Conservation (phyloP, 2,888 invertebrate genomes). For the Crepidodera aurea region DNA sequence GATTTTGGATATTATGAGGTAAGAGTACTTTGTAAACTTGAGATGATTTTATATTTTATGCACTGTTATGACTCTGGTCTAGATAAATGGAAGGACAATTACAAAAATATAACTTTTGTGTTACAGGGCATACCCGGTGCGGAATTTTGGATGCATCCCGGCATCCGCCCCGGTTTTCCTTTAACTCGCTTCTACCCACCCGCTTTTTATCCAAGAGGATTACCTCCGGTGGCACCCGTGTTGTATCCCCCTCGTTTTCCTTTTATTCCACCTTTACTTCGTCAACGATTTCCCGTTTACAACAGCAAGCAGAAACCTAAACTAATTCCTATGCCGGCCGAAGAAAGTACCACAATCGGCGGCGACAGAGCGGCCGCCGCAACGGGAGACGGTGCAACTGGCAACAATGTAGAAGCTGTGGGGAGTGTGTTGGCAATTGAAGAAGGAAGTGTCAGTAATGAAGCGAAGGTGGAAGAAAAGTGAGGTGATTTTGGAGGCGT, state of each 20-base stretch:
- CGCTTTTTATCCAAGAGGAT: slow-evolving; percentile 31
- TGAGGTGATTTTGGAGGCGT: no score
- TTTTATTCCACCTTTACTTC: slow-evolving; percentile 20
- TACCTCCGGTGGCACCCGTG: slow-evolving; percentile 19
- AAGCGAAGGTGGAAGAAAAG: no score
- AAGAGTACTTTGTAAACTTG: no score
- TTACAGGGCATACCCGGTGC: slow-evolving; percentile 28
- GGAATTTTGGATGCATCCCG: slow-evolving; percentile 27
- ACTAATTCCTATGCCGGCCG: not conserved
- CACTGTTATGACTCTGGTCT: not conserved
- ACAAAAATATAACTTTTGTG: not conserved
- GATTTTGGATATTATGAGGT: slow-evolving; percentile 34
- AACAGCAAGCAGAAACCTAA: slow-evolving; percentile 28
- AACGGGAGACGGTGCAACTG: no score
- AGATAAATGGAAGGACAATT: not conserved
- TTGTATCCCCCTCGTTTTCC: slow-evolving; percentile 35
- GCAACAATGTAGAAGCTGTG: no score
- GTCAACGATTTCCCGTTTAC: slow-evolving; percentile 33
- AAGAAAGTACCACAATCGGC: no score
- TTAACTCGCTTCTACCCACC: slow-evolving; percentile 32
- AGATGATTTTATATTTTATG: slow-evolving; percentile 4
- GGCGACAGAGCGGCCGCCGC: no score
- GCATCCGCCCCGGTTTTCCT: slow-evolving; percentile 27
- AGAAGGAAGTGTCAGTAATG: no score
- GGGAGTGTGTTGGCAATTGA: no score